Evolutionary conservation across 2,113 vertebrate species (phyloP), one percentile per base, ranked within the genome.

Genomic region (Pholis gunnellus): DNA sequence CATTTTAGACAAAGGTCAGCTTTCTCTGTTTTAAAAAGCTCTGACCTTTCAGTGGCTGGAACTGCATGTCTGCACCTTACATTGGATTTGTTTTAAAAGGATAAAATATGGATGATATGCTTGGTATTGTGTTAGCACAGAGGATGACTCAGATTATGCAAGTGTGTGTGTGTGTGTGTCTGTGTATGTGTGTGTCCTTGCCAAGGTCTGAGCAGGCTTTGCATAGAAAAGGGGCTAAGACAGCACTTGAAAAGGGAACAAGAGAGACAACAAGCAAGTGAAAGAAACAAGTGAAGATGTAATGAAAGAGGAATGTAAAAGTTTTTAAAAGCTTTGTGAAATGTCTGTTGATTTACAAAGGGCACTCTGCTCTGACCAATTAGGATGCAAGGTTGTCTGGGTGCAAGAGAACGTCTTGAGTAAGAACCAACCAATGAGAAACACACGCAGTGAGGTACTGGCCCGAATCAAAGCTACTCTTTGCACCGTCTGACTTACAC

Each of bases 51-150:
- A 40, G 44, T 29, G 31, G 27, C 46, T 14, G 38, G 38, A 44
- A 46, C 17, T 20, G 11, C 61, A 56, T 65, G 46, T 22, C 80
- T 75, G 38, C 22, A 31, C 68, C 64, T 87, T 78, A 67, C 61
- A 82, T 74, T 36, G 36, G 65, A 75, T 82, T 70, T 70, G 61
- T 74, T 90, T 87, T 78, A 76, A 73, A 22, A 20, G 64, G 80
- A 83, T 90, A 68, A 90, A 85, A 90, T 74, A 83, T 77, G 78
- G 68, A 86, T 67, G 50, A 73, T 56, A 34, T 52, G 52, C 65
- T 61, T 44, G 56, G 60, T 72, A 20, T 61, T 78, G 75, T 76
- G 70, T 61, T 50, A 64, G 73, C 79, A 34, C 34, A 18, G 54
- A 44, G 25, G 69, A 74, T 65, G 65, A 82, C 56, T 78, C 72